These are phyloP conservation scores for Corythornis madagascariensis DNA, from an alignment of 2,113 vertebrate genomes.

Conservation along the genomic window DNA sequence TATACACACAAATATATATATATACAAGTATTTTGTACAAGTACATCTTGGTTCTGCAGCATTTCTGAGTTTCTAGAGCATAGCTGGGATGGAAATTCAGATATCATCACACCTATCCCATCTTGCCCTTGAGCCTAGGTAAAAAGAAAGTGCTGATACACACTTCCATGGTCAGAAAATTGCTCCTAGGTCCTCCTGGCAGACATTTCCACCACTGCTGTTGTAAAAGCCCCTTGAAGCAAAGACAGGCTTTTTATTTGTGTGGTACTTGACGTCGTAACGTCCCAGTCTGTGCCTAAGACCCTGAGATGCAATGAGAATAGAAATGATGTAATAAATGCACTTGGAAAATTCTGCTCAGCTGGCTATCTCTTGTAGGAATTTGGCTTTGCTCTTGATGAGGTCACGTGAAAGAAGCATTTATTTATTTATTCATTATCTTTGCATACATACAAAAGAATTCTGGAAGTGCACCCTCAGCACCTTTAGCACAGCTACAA, in stretches of 20 bases:
- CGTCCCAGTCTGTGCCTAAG: background rate
- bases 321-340: constrained; percentile 8
- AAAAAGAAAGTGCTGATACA: constrained; percentile 39
- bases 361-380: constrained; percentile 19
- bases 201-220: background rate
- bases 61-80: background rate
- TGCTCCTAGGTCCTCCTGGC: background rate
- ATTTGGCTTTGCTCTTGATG: constrained; percentile 53
- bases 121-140: background rate
- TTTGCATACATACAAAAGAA: constrained; percentile 39
- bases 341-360: constrained; percentile 50
- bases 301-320: background rate
- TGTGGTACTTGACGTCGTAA: background rate
- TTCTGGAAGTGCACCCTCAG: constrained; percentile 53
- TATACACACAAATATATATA: too few relatives aligned
- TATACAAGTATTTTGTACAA: too few relatives aligned
- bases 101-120: background rate
- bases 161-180: background rate
- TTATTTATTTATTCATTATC: constrained; percentile 59
- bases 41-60: constrained; percentile 3
- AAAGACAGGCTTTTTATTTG: constrained; percentile 30
- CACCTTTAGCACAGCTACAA: constrained; percentile 57
- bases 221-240: constrained; percentile 1
- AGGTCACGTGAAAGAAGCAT: constrained; percentile 52
- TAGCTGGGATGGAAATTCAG: constrained; percentile 21